Percentiles rank a stretch among this genome's conserved stretches.
These are phyloP conservation scores for Mastigias papua DNA, from an alignment of 30 jellyfish, hydroid and myxozoan genomes.

Conservation along the genomic window DNA sequence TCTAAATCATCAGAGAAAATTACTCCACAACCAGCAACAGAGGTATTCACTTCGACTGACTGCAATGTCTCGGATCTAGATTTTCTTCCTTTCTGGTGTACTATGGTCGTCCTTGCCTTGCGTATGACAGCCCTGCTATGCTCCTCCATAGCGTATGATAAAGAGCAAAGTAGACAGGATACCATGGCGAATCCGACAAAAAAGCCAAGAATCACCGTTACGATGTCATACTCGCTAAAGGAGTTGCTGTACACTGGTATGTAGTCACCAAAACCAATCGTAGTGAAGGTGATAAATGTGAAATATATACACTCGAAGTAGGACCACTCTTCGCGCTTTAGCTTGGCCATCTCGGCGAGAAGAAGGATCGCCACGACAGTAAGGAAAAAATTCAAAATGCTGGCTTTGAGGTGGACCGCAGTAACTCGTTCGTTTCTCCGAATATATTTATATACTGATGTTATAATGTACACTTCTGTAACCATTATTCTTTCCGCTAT, in stretches of 20 bases:
- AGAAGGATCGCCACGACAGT: constrained; percentile 36
- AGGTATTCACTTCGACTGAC: not conserved
- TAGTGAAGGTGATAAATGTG: constrained; percentile 52
- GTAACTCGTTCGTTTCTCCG: constrained; percentile 19
- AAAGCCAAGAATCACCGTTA: constrained; percentile 42
- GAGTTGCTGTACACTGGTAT: constrained; percentile 44
- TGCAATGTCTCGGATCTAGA: constrained; percentile 7
- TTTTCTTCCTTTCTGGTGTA: not conserved
- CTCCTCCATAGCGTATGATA: constrained; percentile 67
- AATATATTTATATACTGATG: not conserved
- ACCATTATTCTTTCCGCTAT: constrained; percentile 59
- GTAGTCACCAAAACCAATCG: constrained; percentile 78
- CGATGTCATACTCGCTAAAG: constrained; percentile 44
- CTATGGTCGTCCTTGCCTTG: constrained; percentile 22
- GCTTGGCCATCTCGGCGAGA: constrained; percentile 42
- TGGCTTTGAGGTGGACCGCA: constrained; percentile 55
- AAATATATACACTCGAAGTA: constrained; percentile 66
- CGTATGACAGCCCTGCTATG: constrained; percentile 37
- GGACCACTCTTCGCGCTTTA: constrained; percentile 67
- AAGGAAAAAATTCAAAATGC: constrained; percentile 31
- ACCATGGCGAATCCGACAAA: constrained; percentile 60
- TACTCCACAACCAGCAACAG: not conserved
- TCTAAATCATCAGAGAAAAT: not conserved
- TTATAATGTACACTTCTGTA: constrained; percentile 3
- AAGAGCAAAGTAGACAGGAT: constrained; percentile 64